phyloP scores from a whole-genome alignment of 2,797 vertebrate species.

The Lycodopsis pacificus region DNA sequence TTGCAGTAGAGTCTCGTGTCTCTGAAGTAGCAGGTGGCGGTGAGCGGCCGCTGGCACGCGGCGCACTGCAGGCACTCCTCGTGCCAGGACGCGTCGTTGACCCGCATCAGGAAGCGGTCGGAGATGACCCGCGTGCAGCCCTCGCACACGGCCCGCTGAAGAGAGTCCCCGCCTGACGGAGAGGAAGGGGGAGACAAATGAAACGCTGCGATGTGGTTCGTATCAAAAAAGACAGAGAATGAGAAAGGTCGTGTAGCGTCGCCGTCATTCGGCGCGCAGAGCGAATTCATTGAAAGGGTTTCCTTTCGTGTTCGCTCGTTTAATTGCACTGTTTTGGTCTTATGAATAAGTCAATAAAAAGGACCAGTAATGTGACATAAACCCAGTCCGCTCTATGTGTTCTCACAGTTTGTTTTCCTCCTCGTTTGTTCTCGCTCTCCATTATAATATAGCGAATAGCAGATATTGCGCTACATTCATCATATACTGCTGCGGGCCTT shows the following conservation, averaged over 20 bases:
- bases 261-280: too few species aligned
- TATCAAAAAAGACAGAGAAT: not conserved
- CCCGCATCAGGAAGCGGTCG: constrained; percentile 94
- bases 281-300: not conserved
- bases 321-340: not conserved
- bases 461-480: not conserved
- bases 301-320: not conserved
- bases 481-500: not conserved
- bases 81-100: constrained; percentile 94
- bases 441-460: not conserved
- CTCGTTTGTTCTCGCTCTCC: not conserved
- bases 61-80: constrained; percentile 93
- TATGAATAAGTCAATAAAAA: not conserved
- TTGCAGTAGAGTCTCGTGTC: constrained; percentile 93
- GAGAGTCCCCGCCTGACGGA: constrained; percentile 29
- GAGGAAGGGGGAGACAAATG: not conserved
- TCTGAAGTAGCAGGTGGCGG: constrained; percentile 92
- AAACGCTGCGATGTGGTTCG: not conserved
- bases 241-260: not conserved
- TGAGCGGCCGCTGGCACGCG: constrained; percentile 92
- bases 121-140: constrained; percentile 93
- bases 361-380: not conserved
- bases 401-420: not conserved
- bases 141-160: constrained; percentile 67
- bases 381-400: not conserved